Percentiles rank a stretch among this genome's conserved stretches.
phyloP scores from a whole-genome alignment of 2,113 vertebrate genomes.

The Tautogolabrus adspersus region DNA sequence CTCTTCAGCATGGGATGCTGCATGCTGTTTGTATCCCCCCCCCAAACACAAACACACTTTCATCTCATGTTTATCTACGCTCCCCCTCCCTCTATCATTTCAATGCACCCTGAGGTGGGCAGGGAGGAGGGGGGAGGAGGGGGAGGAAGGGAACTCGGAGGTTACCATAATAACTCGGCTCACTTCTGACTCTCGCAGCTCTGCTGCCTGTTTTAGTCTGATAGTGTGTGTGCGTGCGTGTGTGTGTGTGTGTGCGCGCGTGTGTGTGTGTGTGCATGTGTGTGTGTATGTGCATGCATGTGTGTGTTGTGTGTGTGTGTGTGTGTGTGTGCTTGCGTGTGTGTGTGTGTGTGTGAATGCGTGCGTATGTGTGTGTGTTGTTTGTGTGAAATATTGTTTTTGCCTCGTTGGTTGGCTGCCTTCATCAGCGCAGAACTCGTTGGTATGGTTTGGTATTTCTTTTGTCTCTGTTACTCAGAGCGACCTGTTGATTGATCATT shows the following conservation, averaged over 20 bases:
- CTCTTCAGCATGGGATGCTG: conserved; percentile 57
- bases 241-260: no score
- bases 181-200: conserved; percentile 43
- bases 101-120: conserved; percentile 71
- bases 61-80: conserved; percentile 69
- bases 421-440: background rate
- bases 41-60: conserved; percentile 41
- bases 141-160: conserved; percentile 65
- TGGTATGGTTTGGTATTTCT: background rate
- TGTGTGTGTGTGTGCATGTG: no score
- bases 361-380: no score
- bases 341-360: no score
- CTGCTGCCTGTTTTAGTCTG: conserved; percentile 54
- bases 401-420: background rate
- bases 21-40: conserved; percentile 43
- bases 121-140: conserved; percentile 39
- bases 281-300: no score
- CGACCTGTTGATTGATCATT: background rate
- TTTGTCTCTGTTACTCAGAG: background rate
- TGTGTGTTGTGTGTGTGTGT: no score
- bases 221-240: conserved; percentile 6
- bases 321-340: no score
- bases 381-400: background rate
- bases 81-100: conserved; percentile 72
- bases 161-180: conserved; percentile 75